A percentile compares a stretch with the other conserved stretches of the same genome.
Evolutionary conservation across 2,888 invertebrate genomes (phyloP).

Genomic region (Hirudinaria manillensis): DNA sequence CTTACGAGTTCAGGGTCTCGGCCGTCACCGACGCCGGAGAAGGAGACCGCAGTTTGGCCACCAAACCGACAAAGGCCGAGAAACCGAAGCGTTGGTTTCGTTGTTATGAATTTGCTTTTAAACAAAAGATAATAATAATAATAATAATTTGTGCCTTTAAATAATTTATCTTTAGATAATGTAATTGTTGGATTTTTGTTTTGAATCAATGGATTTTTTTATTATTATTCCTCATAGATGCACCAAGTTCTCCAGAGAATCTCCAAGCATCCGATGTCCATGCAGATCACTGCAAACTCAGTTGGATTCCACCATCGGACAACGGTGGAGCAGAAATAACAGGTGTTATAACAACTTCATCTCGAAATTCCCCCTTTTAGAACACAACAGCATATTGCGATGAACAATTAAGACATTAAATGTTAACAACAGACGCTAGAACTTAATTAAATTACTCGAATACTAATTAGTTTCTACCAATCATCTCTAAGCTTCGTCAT

Average conservation of each 20-base stretch:
- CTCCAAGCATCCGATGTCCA: constrained; percentile 56
- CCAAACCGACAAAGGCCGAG: constrained; percentile 78
- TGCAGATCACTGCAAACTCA: constrained; percentile 56
- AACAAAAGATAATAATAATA: no score
- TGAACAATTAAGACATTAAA: no score
- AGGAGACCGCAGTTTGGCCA: constrained; percentile 85
- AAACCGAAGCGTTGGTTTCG: constrained; percentile 52
- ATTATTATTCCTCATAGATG: constrained; percentile 45
- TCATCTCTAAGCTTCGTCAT: not conserved
- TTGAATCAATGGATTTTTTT: no score
- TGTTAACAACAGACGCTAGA: no score
- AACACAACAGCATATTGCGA: no score
- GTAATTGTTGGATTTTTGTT: not conserved
- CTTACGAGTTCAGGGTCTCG: constrained; percentile 90
- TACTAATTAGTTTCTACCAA: not conserved
- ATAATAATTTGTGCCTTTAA: no score
- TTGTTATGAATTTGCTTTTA: not conserved
- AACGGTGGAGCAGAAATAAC: constrained; percentile 56
- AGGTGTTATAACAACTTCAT: constrained; percentile 45
- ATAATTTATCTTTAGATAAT: not conserved
- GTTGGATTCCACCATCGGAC: constrained; percentile 57
- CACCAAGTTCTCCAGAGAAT: constrained; percentile 53
- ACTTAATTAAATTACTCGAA: no score
- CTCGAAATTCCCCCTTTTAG: no score
- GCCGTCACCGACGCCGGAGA: constrained; percentile 87